These are phyloP conservation scores for Parotocinclus haroldoi DNA, from an alignment of 2,797 vertebrate species.

Conservation along the genomic window DNA sequence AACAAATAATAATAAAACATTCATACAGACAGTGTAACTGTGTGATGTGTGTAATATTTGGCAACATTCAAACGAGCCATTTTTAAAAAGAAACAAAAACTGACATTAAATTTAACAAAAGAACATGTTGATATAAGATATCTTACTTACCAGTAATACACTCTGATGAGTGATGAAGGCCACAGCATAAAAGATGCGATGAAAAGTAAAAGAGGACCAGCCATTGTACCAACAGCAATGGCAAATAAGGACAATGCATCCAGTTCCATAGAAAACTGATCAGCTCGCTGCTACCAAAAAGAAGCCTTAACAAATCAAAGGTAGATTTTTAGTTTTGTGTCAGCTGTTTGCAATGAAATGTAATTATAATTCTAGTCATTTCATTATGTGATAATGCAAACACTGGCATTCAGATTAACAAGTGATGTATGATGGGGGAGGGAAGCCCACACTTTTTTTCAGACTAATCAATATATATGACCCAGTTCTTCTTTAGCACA, in stretches of 20 bases:
- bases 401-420: conserved; percentile 7
- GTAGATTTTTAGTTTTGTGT: neutral
- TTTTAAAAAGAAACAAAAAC: neutral
- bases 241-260: conserved; percentile 88
- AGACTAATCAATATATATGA: conserved; percentile 32
- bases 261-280: conserved; percentile 72
- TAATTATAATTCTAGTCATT: neutral
- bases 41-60: too few species aligned
- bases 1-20: too few species aligned
- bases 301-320: conserved; percentile 1
- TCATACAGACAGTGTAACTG: too few species aligned
- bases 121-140: neutral
- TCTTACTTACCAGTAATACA: conserved; percentile 89
- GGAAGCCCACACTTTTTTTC: conserved; percentile 21
- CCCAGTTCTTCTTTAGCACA: conserved; percentile 26
- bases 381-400: neutral
- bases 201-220: conserved; percentile 91
- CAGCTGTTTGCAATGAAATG: too few species aligned
- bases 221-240: conserved; percentile 83
- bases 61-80: too few species aligned
- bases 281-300: conserved; percentile 22
- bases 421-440: conserved; percentile 14
- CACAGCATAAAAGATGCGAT: conserved; percentile 88
- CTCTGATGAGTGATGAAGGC: conserved; percentile 87
- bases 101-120: neutral